Percentiles rank a stretch among this genome's conserved stretches.
These are phyloP conservation scores for Sminthurides aquaticus DNA, from an alignment of 2,888 invertebrate species.

Conservation along the genomic window DNA sequence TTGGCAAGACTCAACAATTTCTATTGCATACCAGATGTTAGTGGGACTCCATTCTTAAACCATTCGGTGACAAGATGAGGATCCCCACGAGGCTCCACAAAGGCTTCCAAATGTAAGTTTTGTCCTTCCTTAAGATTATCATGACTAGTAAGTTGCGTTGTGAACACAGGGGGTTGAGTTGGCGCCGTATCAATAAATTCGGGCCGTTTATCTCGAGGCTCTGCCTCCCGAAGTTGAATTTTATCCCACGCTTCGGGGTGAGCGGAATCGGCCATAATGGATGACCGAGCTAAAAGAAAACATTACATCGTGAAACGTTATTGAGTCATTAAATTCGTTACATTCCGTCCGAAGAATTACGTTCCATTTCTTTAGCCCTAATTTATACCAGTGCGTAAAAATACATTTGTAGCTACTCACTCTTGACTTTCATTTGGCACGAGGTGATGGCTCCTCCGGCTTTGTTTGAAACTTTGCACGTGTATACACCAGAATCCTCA, in stretches of 20 bases:
- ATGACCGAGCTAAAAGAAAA: slow-evolving; percentile 56
- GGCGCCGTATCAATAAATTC: slow-evolving; percentile 69
- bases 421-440: slow-evolving; percentile 78
- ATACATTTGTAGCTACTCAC: slow-evolving; percentile 46
- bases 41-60: slow-evolving; percentile 82
- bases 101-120: slow-evolving; percentile 77
- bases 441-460: slow-evolving; percentile 92
- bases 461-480: slow-evolving; percentile 54
- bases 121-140: slow-evolving; percentile 79
- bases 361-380: background rate
- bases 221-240: slow-evolving; percentile 82
- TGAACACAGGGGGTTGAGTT: slow-evolving; percentile 91
- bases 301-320: too few relatives aligned
- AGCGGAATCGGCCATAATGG: slow-evolving; percentile 72
- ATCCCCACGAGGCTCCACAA: slow-evolving; percentile 83
- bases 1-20: too few relatives aligned
- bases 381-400: too few relatives aligned
- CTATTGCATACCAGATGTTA: slow-evolving; percentile 54
- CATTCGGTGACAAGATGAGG: slow-evolving; percentile 57
- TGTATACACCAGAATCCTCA: slow-evolving; percentile 81
- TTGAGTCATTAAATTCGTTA: background rate
- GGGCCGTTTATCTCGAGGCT: slow-evolving; percentile 51
- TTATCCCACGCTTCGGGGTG: slow-evolving; percentile 89
- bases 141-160: slow-evolving; percentile 76
- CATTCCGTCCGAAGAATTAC: background rate